phyloP scores from a whole-genome alignment of 2,113 vertebrate species.

The Scatophagus argus region DNA sequence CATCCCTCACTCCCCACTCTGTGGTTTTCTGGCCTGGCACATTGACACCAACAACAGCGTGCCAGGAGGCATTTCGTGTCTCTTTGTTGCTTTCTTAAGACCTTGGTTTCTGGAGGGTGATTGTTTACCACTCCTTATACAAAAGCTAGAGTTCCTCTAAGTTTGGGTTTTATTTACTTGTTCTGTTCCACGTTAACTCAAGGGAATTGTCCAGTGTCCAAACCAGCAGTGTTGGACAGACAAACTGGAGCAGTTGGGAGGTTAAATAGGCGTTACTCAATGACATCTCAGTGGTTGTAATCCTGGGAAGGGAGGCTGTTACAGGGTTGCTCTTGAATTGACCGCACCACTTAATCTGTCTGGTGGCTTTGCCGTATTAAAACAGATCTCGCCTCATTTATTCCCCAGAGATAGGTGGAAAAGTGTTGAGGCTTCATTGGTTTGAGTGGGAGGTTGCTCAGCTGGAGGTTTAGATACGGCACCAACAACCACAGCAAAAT shows the following conservation, averaged over 20 bases:
- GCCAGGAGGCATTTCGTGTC: constrained; percentile 33
- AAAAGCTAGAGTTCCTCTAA: not conserved
- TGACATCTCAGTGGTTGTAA: constrained; percentile 1
- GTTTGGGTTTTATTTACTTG: constrained; percentile 1
- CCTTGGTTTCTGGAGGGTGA: not conserved
- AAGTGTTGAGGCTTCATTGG: constrained; percentile 18
- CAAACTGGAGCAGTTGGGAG: not conserved
- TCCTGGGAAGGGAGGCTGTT: not conserved
- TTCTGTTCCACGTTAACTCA: constrained; percentile 11
- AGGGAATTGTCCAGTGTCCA: not conserved
- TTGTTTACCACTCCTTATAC: not conserved
- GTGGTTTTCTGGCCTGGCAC: constrained; percentile 49
- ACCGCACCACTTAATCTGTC: constrained; percentile 2
- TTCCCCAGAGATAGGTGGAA: constrained; percentile 3
- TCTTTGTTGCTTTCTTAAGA: constrained; percentile 13
- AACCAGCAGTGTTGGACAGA: not conserved
- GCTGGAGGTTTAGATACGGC: constrained; percentile 6
- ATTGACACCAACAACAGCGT: constrained; percentile 44
- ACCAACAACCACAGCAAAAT: too few species aligned
- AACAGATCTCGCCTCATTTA: constrained; percentile 11
- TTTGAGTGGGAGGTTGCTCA: not conserved
- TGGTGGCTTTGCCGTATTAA: constrained; percentile 25
- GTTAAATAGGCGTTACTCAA: not conserved
- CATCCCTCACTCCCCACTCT: constrained; percentile 52
- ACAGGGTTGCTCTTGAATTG: not conserved